Conservation (phyloP, 2,797 vertebrate genomes). For the Argyrosomus regius region DNA sequence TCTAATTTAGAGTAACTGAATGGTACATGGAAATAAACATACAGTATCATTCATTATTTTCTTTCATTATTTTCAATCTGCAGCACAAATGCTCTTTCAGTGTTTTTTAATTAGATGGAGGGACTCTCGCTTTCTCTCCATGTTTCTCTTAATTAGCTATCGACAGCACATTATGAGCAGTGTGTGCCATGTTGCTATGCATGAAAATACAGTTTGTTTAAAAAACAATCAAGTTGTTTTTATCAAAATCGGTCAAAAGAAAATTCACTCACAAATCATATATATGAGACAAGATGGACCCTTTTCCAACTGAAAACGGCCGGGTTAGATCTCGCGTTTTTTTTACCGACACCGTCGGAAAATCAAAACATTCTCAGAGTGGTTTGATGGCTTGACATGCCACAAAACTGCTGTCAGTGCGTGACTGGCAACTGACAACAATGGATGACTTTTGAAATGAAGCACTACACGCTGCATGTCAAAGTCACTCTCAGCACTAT, state of each 20-base stretch:
- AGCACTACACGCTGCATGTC: slow-evolving; percentile 42
- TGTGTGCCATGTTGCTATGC: not conserved
- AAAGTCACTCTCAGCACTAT: slow-evolving; percentile 43
- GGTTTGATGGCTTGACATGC: slow-evolving; percentile 51
- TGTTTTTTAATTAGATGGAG: not conserved
- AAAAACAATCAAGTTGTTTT: not conserved
- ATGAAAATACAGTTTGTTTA: not conserved
- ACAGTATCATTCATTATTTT: not conserved
- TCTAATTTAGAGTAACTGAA: too few relatives aligned
- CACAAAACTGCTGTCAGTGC: slow-evolving; percentile 50
- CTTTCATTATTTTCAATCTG: not conserved
- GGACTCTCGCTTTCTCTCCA: not conserved
- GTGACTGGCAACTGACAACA: slow-evolving; percentile 57
- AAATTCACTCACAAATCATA: not conserved
- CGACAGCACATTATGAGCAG: not conserved
- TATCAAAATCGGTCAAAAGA: not conserved
- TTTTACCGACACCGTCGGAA: not conserved
- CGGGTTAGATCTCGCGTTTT: slow-evolving; percentile 11
- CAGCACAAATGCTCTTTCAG: slow-evolving; percentile 11
- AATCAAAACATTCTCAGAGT: slow-evolving; percentile 43
- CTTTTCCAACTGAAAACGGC: not conserved
- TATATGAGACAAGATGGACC: not conserved
- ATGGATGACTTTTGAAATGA: slow-evolving; percentile 47
- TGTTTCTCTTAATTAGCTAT: not conserved
- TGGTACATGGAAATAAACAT: not conserved